Conservation (phyloP, 2,888 invertebrate species). For the Amblyteles armatorius region DNA sequence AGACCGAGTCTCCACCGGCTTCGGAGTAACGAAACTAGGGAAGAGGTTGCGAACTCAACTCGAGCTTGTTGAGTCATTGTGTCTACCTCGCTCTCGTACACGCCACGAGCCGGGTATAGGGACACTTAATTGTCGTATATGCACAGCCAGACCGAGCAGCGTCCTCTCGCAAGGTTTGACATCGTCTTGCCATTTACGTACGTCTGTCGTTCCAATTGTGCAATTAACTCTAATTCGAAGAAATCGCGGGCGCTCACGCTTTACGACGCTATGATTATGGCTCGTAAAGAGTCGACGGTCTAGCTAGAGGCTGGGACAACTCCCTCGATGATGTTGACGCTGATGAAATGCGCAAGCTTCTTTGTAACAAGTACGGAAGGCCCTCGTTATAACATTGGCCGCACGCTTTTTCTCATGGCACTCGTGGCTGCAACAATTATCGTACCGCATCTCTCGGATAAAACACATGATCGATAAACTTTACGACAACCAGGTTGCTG, state of each 20-base stretch:
- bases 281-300: slow-evolving; percentile 39
- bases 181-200: slow-evolving; percentile 55
- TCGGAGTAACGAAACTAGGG: slow-evolving; percentile 31
- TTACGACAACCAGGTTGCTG: too few relatives aligned
- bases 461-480: neutral
- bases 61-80: slow-evolving; percentile 41
- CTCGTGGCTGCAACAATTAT: neutral
- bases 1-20: neutral
- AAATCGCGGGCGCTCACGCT: slow-evolving; percentile 51
- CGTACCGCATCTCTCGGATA: neutral
- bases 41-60: slow-evolving; percentile 45
- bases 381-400: neutral
- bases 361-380: slow-evolving; percentile 12
- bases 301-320: slow-evolving; percentile 4
- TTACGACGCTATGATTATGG: slow-evolving; percentile 62
- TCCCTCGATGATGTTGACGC: slow-evolving; percentile 14
- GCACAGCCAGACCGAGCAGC: slow-evolving; percentile 10
- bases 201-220: slow-evolving; percentile 63
- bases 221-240: slow-evolving; percentile 67
- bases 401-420: neutral
- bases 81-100: slow-evolving; percentile 29
- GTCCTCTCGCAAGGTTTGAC: slow-evolving; percentile 54
- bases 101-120: neutral
- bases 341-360: slow-evolving; percentile 16
- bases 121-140: neutral